A percentile compares a stretch with the other conserved stretches of the same genome.
Conservation (phyloP, 2,797 vertebrate genomes). For the Pterois miles region DNA sequence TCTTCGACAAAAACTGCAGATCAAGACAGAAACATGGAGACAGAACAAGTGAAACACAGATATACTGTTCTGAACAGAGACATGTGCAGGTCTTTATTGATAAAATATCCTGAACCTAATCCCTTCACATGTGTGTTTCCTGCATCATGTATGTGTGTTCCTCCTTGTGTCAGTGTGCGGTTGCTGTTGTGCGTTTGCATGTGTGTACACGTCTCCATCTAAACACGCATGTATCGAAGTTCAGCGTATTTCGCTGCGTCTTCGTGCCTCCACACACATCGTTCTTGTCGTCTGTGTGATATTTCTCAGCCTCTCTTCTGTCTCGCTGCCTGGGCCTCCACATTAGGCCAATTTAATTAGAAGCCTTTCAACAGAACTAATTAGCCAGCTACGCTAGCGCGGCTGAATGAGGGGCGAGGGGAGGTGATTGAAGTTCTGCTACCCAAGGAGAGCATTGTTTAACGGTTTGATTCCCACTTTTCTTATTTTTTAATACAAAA, state of each 20-base stretch:
- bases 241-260: background rate
- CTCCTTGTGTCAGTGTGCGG: background rate
- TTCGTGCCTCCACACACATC: background rate
- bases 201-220: background rate
- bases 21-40: background rate
- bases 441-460: constrained; percentile 74
- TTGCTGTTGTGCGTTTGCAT: background rate
- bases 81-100: background rate
- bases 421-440: constrained; percentile 75
- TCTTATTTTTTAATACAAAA: constrained; percentile 52
- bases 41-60: background rate
- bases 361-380: constrained; percentile 82
- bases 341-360: constrained; percentile 83
- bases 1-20: background rate
- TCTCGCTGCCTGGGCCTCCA: constrained; percentile 36
- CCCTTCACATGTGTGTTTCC: background rate
- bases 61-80: background rate
- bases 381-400: constrained; percentile 66
- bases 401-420: constrained; percentile 68
- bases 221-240: background rate
- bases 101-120: background rate
- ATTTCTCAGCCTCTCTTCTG: constrained; percentile 40
- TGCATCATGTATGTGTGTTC: too few relatives aligned
- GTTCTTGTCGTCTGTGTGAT: background rate
- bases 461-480: constrained; percentile 62